Base-by-base conservation (phyloP, 2,797 vertebrate species). In the Taenioides sp. region DNA sequence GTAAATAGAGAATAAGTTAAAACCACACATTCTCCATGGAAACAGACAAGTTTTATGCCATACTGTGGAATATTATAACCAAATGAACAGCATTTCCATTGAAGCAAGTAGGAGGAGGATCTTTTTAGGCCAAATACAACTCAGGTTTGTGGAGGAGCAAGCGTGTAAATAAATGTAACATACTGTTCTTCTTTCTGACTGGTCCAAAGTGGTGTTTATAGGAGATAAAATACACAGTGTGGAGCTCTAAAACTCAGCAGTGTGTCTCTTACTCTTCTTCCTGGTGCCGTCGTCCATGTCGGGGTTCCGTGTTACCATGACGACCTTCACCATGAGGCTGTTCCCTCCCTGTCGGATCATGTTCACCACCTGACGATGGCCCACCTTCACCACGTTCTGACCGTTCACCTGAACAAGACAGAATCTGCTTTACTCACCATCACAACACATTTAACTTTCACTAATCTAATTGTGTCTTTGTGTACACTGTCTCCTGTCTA, bases 341-440 rank as follows among this genome's bases (percentile, higher is more conserved):
- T 98, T 97, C 79, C 97, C 96, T 0, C 96, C 97, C 71, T 98
- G 97, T 16, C 97, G 94, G 85, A 98, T 97, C 96, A 97, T 98
- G 92, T 96, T 97, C 81, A 97, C 96, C 63, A 97, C 96, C 87
- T 98, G 96, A 2, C 96, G 93, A 89, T 98, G 96, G 69, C 96
- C 96, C 0, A 97, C 96, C 88, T 97, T 98, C 70, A 97, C 96
- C 81, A 97, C 96, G 1, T 97, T 97, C 91, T 98, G 96, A 70
- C 96, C 96, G 0, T 98, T 98, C 81, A 98, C 96, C 96, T 98
- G 82, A 2, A 54, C 64, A n/a, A 63, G 34, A 69, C 25, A 69
- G 9, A 4, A 34, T 3, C 3, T 22, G 10, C 57, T 59, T 28
- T 25, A 23, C 22, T 6, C 4, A 27, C 12, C 3, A 11, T 25